These are phyloP conservation scores for Platycnemis pennipes DNA, from an alignment of 2,888 invertebrate genomes.

Conservation along the genomic window DNA sequence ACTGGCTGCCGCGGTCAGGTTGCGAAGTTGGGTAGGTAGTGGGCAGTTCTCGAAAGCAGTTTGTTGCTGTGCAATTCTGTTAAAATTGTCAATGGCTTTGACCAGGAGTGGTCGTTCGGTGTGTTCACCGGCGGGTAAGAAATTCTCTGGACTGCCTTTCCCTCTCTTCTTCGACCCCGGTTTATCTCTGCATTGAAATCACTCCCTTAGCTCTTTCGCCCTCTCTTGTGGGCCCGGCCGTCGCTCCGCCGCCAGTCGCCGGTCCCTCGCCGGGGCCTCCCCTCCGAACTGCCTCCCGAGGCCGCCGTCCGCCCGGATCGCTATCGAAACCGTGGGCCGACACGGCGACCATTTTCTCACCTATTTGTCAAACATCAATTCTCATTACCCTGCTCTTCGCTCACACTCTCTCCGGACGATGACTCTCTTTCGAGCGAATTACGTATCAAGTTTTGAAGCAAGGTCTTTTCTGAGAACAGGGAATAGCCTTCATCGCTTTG, in stretches of 20 bases:
- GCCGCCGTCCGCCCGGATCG: slow-evolving; percentile 26
- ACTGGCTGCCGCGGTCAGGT: too few species aligned
- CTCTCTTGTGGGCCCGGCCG: slow-evolving; percentile 1
- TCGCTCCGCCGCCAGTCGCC: not conserved
- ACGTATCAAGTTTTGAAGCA: not conserved
- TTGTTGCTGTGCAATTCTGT: not conserved
- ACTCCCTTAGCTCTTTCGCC: not conserved
- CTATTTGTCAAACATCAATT: slow-evolving; percentile 57
- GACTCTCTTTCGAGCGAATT: not conserved
- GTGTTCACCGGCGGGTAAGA: not conserved
- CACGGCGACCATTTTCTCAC: not conserved
- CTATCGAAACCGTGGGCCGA: not conserved
- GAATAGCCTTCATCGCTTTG: not conserved
- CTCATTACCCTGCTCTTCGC: slow-evolving; percentile 45
- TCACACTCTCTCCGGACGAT: not conserved
- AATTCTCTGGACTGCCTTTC: too few species aligned
- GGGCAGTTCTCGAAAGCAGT: not conserved
- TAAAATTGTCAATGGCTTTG: not conserved
- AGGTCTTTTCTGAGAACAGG: not conserved
- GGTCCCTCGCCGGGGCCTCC: too few species aligned
- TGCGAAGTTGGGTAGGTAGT: too few species aligned
- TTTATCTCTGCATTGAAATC: slow-evolving; percentile 20
- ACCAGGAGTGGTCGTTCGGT: not conserved
- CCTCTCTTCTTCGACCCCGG: not conserved
- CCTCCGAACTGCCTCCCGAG: not conserved